Evolutionary conservation across 1,140 invertebrate genomes (phyloP).

Genomic region (Leptinotarsa lineolata): DNA sequence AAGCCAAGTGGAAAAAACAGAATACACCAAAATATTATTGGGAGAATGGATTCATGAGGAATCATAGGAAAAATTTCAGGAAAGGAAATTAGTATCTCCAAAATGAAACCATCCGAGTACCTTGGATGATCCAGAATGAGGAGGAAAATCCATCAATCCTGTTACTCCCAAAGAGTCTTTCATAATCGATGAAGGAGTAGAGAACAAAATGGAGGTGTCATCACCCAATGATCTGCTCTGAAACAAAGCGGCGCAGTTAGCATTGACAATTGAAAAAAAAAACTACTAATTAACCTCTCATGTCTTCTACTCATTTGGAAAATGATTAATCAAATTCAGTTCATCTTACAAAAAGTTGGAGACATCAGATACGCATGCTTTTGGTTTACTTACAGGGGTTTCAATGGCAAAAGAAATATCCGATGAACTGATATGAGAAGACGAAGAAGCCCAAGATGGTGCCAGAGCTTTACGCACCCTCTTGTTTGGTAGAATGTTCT

Average conservation of each 20-base stretch:
- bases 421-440: conserved; percentile 59
- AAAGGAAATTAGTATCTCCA: conserved; percentile 50
- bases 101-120: conserved; percentile 55
- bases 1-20: neutral
- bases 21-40: conserved; percentile 4
- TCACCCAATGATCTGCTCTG: conserved; percentile 84
- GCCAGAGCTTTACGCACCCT: conserved; percentile 77
- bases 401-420: conserved; percentile 72
- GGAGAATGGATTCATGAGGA: conserved; percentile 18
- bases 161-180: conserved; percentile 63
- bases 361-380: conserved; percentile 19
- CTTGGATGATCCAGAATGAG: conserved; percentile 50
- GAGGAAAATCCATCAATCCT: conserved; percentile 50
- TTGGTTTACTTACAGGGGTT: conserved; percentile 70
- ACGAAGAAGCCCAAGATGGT: conserved; percentile 69
- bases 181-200: conserved; percentile 78
- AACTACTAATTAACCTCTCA: neutral
- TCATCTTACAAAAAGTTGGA: neutral
- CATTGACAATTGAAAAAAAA: neutral
- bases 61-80: conserved; percentile 31
- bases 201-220: conserved; percentile 80
- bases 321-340: neutral
- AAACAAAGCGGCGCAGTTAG: conserved; percentile 30
- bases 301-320: neutral
- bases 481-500: conserved; percentile 70